A percentile compares a stretch with the other conserved stretches of the same genome.
Conservation (phyloP, 2,113 vertebrate species). For the Coturnix japonica region DNA sequence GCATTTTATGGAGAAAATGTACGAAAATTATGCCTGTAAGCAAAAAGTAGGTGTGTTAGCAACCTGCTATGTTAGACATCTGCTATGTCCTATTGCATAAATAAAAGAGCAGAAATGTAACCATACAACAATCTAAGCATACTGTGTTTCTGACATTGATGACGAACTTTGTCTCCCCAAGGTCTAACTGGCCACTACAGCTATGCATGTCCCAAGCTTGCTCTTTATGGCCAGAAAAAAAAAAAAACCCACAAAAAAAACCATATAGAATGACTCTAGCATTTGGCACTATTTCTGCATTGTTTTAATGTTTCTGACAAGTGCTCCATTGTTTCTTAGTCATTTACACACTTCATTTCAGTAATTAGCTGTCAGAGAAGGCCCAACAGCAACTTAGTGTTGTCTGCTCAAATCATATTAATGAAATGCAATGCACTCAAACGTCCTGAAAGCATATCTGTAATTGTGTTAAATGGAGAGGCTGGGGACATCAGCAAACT, state of each 20-base stretch:
- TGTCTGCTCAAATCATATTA: conserved; percentile 97
- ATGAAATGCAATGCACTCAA: conserved; percentile 96
- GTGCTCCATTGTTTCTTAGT: conserved; percentile 91
- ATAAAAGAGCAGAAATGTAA: background rate
- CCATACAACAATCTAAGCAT: background rate
- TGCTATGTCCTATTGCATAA: background rate
- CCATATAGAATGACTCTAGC: background rate
- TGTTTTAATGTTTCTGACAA: conserved; percentile 72
- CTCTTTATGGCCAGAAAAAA: conserved; percentile 5
- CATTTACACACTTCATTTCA: conserved; percentile 92
- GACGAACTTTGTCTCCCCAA: background rate
- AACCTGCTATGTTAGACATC: accelerated
- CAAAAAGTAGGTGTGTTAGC: background rate
- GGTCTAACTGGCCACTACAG: background rate
- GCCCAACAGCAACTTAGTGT: conserved; percentile 94
- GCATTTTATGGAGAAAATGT: background rate
- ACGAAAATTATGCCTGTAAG: background rate
- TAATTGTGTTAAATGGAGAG: conserved; percentile 88
- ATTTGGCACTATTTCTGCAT: conserved; percentile 46
- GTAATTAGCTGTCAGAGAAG: conserved; percentile 98
- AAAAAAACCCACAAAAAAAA: background rate
- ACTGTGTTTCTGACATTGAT: background rate
- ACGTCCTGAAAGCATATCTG: conserved; percentile 92
- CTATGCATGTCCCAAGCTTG: background rate
- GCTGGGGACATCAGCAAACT: conserved; percentile 81